Base-by-base conservation (phyloP, 1,140 invertebrate genomes). In the Glossosoma conforme region DNA sequence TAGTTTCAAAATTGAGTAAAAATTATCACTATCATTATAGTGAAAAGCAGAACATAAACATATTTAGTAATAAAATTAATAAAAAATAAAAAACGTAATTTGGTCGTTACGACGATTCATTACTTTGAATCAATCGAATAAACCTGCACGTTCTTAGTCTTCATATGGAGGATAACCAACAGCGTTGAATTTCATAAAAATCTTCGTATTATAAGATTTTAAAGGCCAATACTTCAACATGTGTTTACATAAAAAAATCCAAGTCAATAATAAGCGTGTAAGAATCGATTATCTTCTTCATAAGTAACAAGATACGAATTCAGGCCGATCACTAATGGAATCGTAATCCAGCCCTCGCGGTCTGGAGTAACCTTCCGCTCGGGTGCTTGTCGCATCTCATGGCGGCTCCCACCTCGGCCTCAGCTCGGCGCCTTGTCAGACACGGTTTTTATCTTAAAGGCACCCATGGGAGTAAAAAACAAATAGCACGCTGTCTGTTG, bases 371-470 rank as follows among this genome's bases (percentile, higher is more conserved):
- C 40, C 35, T 56, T 52, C 41, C 46, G 33, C 40, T 44, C 42
- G 46, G 25, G 35, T 42, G 40, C 19, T 14, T 10, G 8, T 20
- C 38, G 28, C 38, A 32, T 50, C 47, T 42, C 30, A 24, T 14
- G 30, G 47, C 21, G 22, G 37, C 46, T 11, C 36, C 44, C 33
- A 28, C 18, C 40, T n/a, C n/a, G n/a, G n/a, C n/a, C n/a, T n/a
- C n/a, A n/a, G n/a, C n/a, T n/a, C 33, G 24, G 32, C 46, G 41
- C 50, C 44, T 37, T 57, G 55, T 57, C 50, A 45, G 53, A 57
- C 55, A 57, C 40, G 45, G 35, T 57, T 52, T 52, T 57, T 49
- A 57, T 57, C 55, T 57, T 49, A 52, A 43, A 22, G 30, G 33
- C 30, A 56, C 43, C 49, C 49, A 53, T 50, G 48, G 48, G 48